phyloP scores from a whole-genome alignment of 2,888 invertebrate species.

The Norana najaformis region DNA sequence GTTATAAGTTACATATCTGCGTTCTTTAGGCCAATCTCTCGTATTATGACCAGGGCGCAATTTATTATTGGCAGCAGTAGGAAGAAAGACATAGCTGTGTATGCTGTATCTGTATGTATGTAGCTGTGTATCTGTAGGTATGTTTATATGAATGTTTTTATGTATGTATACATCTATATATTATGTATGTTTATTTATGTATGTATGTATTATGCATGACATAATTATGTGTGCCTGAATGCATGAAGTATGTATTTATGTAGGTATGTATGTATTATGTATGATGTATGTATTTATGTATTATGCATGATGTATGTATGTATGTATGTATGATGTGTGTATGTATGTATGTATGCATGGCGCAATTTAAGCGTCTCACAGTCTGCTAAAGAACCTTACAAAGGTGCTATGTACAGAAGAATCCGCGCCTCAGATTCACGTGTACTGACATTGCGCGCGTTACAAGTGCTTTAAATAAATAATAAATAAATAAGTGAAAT shows the following conservation, averaged over 20 bases:
- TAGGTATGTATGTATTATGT: background rate
- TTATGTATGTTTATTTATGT: background rate
- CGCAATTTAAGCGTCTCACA: background rate
- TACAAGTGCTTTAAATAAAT: no score
- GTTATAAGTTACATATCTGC: background rate
- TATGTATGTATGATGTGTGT: background rate
- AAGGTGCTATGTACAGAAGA: no score
- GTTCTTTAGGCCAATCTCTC: background rate
- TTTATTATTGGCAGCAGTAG: background rate
- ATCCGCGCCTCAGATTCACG: no score
- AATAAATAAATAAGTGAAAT: no score
- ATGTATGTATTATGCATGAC: no score
- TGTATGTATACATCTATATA: no score
- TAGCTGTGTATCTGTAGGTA: no score
- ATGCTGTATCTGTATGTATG: no score
- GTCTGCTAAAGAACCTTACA: background rate
- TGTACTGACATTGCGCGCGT: no score
- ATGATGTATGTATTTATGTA: background rate
- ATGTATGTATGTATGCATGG: background rate
- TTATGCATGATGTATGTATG: background rate
- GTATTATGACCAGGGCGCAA: background rate
- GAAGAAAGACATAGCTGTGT: background rate
- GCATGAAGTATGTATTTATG: background rate
- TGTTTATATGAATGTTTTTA: background rate
- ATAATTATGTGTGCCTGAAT: no score